Evolutionary conservation across 1,140 invertebrate genomes (phyloP).

Genomic region (Bombus breviceps): DNA sequence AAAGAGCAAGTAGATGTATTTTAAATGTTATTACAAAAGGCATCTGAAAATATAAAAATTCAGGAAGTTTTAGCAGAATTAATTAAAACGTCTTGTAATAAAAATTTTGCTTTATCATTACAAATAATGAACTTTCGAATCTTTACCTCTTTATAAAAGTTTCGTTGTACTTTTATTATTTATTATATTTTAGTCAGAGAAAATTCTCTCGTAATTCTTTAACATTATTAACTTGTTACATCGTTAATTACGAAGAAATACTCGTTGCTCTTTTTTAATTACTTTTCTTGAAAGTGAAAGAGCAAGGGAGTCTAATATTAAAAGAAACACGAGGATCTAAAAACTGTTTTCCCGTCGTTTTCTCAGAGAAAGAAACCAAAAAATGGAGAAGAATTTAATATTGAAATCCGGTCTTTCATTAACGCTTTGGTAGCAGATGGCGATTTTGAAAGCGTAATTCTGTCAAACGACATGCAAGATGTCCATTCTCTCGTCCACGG

Average conservation of each 20-base stretch:
- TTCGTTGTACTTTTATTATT: neutral
- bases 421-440: neutral
- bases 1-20: no score
- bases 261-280: neutral
- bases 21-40: no score
- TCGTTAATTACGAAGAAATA: no score
- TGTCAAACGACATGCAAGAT: conserved; percentile 20
- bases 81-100: no score
- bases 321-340: neutral
- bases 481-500: conserved; percentile 8
- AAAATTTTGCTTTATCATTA: no score
- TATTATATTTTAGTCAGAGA: neutral
- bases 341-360: neutral
- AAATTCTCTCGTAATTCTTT: neutral
- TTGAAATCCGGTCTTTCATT: conserved; percentile 17
- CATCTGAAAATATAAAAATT: no score
- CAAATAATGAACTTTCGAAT: neutral
- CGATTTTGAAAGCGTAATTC: conserved; percentile 1
- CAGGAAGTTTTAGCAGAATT: no score
- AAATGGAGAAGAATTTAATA: neutral
- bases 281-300: neutral
- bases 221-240: neutral
- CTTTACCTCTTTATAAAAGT: neutral
- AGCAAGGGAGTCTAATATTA: neutral
- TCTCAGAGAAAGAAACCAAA: neutral